Evolutionary conservation across 2,888 invertebrate genomes (phyloP).

Genomic region (Euzetes globulus): DNA sequence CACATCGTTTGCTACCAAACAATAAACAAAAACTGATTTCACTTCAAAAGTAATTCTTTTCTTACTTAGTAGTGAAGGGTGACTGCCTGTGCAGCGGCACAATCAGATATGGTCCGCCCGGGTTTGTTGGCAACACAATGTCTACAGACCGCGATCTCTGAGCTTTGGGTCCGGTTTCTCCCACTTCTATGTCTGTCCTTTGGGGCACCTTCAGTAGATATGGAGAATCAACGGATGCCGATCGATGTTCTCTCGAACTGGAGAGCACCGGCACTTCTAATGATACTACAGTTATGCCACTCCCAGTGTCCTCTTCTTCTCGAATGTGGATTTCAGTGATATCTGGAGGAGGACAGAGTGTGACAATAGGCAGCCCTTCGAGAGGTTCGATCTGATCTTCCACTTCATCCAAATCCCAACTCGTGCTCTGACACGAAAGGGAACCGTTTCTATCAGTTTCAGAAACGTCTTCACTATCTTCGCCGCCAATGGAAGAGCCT

Average conservation of each 20-base stretch:
- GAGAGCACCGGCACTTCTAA: constrained; percentile 68
- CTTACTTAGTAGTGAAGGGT: constrained; percentile 37
- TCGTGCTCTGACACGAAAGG: neutral
- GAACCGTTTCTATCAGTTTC: neutral
- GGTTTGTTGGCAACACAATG: constrained; percentile 72
- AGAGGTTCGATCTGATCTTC: constrained; percentile 19
- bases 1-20: neutral
- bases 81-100: constrained; percentile 35
- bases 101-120: constrained; percentile 35
- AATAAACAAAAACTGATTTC: neutral
- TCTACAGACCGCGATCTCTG: constrained; percentile 75
- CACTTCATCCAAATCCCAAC: constrained; percentile 32
- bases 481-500: constrained; percentile 24
- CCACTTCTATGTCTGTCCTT: constrained; percentile 50
- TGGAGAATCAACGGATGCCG: constrained; percentile 78
- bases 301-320: constrained; percentile 38
- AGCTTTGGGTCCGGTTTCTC: constrained; percentile 35
- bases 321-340: neutral
- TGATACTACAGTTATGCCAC: constrained; percentile 61
- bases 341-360: constrained; percentile 33
- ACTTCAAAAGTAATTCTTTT: neutral
- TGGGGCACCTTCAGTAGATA: constrained; percentile 58
- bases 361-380: constrained; percentile 36
- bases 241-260: constrained; percentile 62
- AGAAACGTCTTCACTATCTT: constrained; percentile 6